Evolutionary conservation across 2,797 vertebrate genomes (phyloP).

Genomic region (Psittacula derbiana): DNA sequence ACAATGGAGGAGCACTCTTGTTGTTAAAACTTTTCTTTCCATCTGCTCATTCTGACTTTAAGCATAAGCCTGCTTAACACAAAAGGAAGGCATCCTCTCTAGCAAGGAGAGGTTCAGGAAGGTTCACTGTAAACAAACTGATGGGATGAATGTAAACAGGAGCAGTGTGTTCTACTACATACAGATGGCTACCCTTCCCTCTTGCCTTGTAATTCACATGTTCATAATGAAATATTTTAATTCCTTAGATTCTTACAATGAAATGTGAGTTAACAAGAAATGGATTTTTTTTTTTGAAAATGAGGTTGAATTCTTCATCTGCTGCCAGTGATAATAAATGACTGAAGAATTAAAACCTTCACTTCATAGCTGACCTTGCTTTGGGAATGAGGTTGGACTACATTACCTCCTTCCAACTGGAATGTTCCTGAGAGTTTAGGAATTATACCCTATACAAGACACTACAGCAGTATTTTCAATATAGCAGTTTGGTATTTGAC

Average conservation of each 20-base stretch:
- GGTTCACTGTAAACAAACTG: slow-evolving; percentile 65
- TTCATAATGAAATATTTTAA: slow-evolving; percentile 17
- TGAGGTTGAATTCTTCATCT: not conserved
- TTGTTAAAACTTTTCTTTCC: slow-evolving; percentile 59
- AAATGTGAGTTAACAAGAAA: slow-evolving; percentile 10
- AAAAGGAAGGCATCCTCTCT: slow-evolving; percentile 39
- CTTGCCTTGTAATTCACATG: slow-evolving; percentile 17
- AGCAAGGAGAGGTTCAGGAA: slow-evolving; percentile 51
- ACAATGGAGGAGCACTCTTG: slow-evolving; percentile 54
- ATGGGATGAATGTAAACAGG: slow-evolving; percentile 57
- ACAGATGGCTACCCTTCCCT: slow-evolving; percentile 52
- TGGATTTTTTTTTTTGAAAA: slow-evolving; percentile 7
- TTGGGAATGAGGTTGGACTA: not conserved
- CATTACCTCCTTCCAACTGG: not conserved
- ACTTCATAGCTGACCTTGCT: not conserved
- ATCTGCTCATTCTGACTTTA: slow-evolving; percentile 66
- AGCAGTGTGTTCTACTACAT: slow-evolving; percentile 46
- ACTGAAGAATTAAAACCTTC: not conserved
- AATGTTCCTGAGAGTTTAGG: not conserved
- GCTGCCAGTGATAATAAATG: not conserved
- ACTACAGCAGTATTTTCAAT: not conserved
- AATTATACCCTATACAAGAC: not conserved
- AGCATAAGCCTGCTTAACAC: slow-evolving; percentile 59
- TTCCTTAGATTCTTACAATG: slow-evolving; percentile 18
- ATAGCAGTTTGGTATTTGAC: not conserved